phyloP scores from a whole-genome alignment of 1,140 invertebrate species.

The Stegodyphus dumicola region DNA sequence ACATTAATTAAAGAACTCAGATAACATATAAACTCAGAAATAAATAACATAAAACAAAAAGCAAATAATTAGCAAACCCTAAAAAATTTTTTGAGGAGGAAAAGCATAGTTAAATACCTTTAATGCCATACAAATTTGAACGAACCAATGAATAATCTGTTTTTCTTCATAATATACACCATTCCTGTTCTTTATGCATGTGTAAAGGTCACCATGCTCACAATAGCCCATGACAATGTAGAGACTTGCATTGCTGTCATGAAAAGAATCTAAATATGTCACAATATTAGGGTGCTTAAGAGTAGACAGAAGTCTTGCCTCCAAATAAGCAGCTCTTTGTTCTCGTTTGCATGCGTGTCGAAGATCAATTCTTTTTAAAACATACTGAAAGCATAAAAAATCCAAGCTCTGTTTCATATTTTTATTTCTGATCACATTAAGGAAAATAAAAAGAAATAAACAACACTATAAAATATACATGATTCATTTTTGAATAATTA shows the following conservation, averaged over 20 bases:
- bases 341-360: slow-evolving; percentile 69
- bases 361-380: slow-evolving; percentile 71
- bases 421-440: no score
- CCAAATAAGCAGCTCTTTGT: slow-evolving; percentile 69
- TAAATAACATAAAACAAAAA: no score
- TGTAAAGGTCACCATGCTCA: slow-evolving; percentile 72
- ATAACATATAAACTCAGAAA: no score
- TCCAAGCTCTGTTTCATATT: no score
- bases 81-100: no score
- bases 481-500: no score
- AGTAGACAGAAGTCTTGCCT: slow-evolving; percentile 71
- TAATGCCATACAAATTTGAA: slow-evolving; percentile 73
- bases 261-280: slow-evolving; percentile 72
- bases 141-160: slow-evolving; percentile 72
- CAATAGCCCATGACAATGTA: slow-evolving; percentile 73
- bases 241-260: slow-evolving; percentile 68
- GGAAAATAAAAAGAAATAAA: neutral
- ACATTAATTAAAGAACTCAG: no score
- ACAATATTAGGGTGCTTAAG: slow-evolving; percentile 73
- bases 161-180: slow-evolving; percentile 69
- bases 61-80: no score
- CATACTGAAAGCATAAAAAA: slow-evolving; percentile 68
- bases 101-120: slow-evolving; percentile 65
- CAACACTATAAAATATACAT: neutral
- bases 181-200: slow-evolving; percentile 70